These are phyloP conservation scores for Hypsibius dujardini DNA, from an alignment of 1,140 invertebrate genomes.

Conservation along the genomic window DNA sequence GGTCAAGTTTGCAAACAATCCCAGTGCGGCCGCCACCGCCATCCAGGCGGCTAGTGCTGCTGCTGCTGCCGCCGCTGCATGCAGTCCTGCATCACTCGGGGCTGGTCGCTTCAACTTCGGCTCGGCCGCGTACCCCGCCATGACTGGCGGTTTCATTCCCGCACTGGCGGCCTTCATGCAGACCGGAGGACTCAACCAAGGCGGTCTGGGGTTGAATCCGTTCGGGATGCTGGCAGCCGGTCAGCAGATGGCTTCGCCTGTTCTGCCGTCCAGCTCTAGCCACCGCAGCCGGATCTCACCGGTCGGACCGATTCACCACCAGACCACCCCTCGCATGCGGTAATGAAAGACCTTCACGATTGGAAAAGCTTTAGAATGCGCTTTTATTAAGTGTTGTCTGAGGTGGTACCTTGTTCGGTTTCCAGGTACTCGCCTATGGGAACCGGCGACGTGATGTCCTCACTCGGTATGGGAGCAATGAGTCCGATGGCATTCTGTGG, in stretches of 20 bases:
- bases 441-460: conserved; percentile 59
- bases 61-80: conserved; percentile 61
- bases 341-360: conserved; percentile 20
- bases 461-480: conserved; percentile 53
- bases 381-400: conserved; percentile 14
- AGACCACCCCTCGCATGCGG: conserved; percentile 7
- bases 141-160: conserved; percentile 78
- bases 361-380: conserved; percentile 14
- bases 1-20: conserved; percentile 96
- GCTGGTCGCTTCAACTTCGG: conserved; percentile 19
- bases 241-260: too few species aligned
- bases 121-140: conserved; percentile 52
- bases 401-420: background rate
- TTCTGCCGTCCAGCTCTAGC: background rate
- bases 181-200: conserved; percentile 36
- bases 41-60: conserved; percentile 20
- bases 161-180: conserved; percentile 58
- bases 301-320: conserved; percentile 7
- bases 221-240: background rate
- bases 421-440: conserved; percentile 73
- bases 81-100: conserved; percentile 41
- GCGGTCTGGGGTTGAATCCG: background rate
- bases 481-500: conserved; percentile 17
- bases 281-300: background rate
- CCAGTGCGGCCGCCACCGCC: conserved; percentile 45